These are phyloP conservation scores for Otocyon megalotis DNA, from an alignment of 2,113 vertebrate species.

Conservation along the genomic window DNA sequence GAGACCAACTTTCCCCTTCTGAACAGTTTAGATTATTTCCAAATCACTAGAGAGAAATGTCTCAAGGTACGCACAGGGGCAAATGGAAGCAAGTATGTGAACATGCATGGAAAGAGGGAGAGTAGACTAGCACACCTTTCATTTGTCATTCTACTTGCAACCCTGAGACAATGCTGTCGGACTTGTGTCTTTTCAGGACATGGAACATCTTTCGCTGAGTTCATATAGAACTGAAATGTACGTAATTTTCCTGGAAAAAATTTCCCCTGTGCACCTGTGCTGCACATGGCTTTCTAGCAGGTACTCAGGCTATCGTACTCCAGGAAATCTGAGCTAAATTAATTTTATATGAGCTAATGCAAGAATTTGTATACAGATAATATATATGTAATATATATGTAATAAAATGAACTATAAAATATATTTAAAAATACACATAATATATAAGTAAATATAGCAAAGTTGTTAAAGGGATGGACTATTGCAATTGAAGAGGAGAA, in stretches of 20 bases:
- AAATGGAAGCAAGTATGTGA: background rate
- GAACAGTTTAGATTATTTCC: background rate
- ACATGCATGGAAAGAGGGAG: background rate
- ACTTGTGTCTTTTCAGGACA: background rate
- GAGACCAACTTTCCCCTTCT: background rate
- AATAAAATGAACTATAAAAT: background rate
- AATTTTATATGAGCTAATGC: background rate
- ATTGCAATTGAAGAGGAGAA: background rate
- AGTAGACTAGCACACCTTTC: background rate
- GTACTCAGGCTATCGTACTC: background rate
- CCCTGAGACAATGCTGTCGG: background rate
- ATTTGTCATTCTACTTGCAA: background rate
- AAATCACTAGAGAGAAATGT: background rate
- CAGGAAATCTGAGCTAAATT: slow-evolving; percentile 5
- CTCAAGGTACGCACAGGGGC: background rate
- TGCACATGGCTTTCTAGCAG: background rate
- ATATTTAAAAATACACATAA: background rate
- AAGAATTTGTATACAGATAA: background rate
- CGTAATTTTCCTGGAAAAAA: background rate
- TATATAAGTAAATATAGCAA: background rate
- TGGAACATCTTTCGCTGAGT: background rate
- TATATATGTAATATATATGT: background rate
- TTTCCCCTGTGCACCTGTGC: background rate
- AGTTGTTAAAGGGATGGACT: background rate
- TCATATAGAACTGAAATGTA: background rate